Evolutionary conservation across 2,113 vertebrate genomes (phyloP).

Genomic region (Falcunculus frontatus): DNA sequence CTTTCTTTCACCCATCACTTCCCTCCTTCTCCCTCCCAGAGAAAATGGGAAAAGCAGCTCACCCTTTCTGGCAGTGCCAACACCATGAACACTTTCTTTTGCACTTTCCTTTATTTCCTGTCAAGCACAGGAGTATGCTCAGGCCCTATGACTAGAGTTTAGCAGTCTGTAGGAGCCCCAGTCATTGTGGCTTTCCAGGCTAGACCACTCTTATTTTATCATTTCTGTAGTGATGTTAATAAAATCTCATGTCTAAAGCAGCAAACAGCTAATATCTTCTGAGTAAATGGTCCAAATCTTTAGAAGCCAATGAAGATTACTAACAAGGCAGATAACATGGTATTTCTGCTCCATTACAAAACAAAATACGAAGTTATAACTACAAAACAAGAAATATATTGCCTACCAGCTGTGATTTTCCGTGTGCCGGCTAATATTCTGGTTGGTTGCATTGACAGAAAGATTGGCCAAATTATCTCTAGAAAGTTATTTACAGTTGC

Average conservation of each 20-base stretch:
- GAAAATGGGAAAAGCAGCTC: background rate
- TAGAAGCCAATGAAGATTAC: background rate
- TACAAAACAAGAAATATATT: background rate
- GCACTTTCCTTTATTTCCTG: background rate
- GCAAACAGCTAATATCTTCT: background rate
- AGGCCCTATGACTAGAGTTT: too few relatives aligned
- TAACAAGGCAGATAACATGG: background rate
- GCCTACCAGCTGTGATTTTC: background rate
- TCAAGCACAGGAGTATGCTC: background rate
- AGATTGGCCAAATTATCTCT: background rate
- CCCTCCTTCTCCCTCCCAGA: background rate
- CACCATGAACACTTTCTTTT: background rate
- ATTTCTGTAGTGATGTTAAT: background rate
- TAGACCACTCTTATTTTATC: background rate
- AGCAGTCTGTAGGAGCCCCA: background rate
- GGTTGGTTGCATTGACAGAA: background rate
- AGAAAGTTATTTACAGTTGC: background rate
- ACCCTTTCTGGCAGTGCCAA: background rate
- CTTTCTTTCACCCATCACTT: background rate
- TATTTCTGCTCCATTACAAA: background rate
- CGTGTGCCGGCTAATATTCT: background rate
- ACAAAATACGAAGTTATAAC: background rate
- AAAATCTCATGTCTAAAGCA: background rate
- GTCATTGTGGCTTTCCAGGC: background rate
- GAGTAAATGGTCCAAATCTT: background rate